Base-by-base conservation (phyloP, 2,797 vertebrate species). In the Pangasius larnaudii region DNA sequence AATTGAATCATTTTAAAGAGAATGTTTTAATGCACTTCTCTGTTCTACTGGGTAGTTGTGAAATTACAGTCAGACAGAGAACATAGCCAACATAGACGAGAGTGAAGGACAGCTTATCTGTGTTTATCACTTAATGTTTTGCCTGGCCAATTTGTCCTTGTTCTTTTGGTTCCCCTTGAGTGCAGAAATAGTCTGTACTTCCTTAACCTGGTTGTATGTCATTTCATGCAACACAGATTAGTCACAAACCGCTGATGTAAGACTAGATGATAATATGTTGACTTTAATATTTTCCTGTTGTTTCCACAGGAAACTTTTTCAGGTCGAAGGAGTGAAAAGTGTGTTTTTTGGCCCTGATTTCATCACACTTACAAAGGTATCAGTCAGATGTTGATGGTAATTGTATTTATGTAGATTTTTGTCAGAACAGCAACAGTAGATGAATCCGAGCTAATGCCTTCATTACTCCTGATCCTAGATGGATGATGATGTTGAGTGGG, bases 261-360 rank as follows among this genome's bases (percentile, higher is more conserved):
- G 5, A 56, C 51, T 56, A 0, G 19, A 33, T 2, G 72, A n/a
- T 13, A 33, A 63, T 5, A 36, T 11, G 18, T 71, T 46, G 42
- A 46, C 42, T 39, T 36, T 69, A 69, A 80, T 42, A 27, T 63
- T 27, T 58, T 42, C 51, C 19, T 81, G 5, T 84, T 36, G 24
- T 86, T 88, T 77, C 81, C 89, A 78, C 90, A 97, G 96, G 90
- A 91, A 94, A 56, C 93, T 97, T 87, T 97, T 97, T 94, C 94
- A 96, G 92, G 95, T 97, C 9, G 95, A 97, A 90, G 96, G 96
- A 46, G 95, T 97, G 18, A 96, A 96, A 93, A 96, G 96, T 94
- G 96, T 97, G 65, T 97, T 97, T 92, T 96, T 96, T 91, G 96
- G 96, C 9, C 96, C 96, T 2, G 96, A 97, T 93, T 97, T 97